phyloP scores from a whole-genome alignment of 2,113 vertebrate genomes.

The Sigmodon hispidus region DNA sequence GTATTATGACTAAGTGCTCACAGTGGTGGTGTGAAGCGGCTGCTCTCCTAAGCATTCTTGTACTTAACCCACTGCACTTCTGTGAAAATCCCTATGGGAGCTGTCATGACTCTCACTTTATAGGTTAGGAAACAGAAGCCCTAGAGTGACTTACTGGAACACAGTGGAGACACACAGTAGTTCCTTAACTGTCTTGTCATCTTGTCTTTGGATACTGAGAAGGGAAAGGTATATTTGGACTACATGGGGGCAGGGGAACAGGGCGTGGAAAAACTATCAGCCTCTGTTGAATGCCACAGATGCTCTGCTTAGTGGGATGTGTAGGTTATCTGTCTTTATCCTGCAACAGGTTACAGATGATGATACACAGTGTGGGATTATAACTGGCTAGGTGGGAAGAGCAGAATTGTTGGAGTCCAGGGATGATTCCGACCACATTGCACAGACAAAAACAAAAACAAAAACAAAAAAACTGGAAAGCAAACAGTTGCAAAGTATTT shows the following conservation, averaged over 20 bases:
- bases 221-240: neutral
- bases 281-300: neutral
- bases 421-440: neutral
- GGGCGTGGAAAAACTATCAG: neutral
- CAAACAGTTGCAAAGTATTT: neutral
- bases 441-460: slow-evolving; percentile 15
- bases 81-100: neutral
- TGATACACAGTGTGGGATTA: neutral
- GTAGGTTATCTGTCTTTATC: neutral
- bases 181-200: neutral
- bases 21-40: neutral
- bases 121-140: neutral
- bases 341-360: neutral
- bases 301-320: fast-evolving
- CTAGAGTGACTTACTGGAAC: neutral
- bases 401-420: neutral
- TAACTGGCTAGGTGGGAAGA: neutral
- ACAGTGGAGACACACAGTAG: neutral
- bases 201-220: neutral
- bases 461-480: neutral
- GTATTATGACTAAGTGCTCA: neutral
- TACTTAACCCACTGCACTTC: neutral
- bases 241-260: fast-evolving
- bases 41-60: neutral
- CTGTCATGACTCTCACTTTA: neutral